These are phyloP conservation scores for Rutilus rutilus DNA, from an alignment of 2,113 vertebrate genomes.

Conservation along the genomic window DNA sequence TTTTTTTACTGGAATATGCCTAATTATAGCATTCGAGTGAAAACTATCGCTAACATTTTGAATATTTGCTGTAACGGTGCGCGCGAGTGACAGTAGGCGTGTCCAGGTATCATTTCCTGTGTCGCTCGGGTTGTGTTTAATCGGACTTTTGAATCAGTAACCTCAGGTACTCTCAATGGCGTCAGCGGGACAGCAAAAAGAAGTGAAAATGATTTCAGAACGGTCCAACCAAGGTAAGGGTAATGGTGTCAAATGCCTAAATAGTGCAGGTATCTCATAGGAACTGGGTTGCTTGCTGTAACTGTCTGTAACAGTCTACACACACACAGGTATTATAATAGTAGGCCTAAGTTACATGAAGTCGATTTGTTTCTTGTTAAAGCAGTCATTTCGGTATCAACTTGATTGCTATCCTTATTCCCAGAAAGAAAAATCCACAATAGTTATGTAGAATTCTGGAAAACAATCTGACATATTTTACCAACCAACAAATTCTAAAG, in stretches of 20 bases:
- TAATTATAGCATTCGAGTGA: too few species aligned
- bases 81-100: slow-evolving; percentile 2
- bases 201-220: slow-evolving; percentile 40
- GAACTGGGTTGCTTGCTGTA: not conserved
- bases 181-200: slow-evolving; percentile 40
- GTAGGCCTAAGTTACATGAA: not conserved
- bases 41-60: not conserved
- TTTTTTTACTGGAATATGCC: too few species aligned
- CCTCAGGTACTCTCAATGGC: slow-evolving; percentile 58
- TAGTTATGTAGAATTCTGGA: not conserved
- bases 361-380: not conserved
- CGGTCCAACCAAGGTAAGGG: slow-evolving; percentile 66
- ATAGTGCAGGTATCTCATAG: not conserved
- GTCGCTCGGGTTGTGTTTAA: not conserved
- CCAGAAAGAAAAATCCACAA: not conserved
- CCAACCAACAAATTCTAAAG: not conserved
- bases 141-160: not conserved
- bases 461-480: not conserved
- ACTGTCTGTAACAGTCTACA: not conserved
- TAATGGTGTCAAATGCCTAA: not conserved
- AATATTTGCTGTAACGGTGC: not conserved
- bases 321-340: not conserved
- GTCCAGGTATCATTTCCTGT: slow-evolving; percentile 58
- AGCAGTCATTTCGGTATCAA: not conserved
- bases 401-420: not conserved